phyloP scores from a whole-genome alignment of 2,888 invertebrate genomes.

The Pterostichus niger region DNA sequence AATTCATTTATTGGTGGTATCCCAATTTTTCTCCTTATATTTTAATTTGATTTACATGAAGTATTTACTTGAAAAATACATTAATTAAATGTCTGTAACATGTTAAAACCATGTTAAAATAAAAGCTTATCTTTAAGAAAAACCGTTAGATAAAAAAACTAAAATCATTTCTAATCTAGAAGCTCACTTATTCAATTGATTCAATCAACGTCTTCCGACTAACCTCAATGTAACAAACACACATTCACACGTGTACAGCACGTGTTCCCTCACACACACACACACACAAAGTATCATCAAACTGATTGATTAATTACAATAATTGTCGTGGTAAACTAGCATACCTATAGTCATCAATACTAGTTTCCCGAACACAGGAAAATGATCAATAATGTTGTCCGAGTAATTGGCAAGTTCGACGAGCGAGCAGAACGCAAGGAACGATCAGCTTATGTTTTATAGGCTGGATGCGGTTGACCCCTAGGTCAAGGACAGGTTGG shows the following conservation, averaged over 20 bases:
- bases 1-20: too few relatives aligned
- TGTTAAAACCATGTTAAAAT: too few relatives aligned
- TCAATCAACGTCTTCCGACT: not conserved
- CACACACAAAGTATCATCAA: not conserved
- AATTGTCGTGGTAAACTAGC: not conserved
- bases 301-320: slow-evolving; percentile 35
- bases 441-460: slow-evolving; percentile 12
- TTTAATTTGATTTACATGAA: too few relatives aligned
- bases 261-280: not conserved
- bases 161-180: too few relatives aligned
- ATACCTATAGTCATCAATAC: not conserved
- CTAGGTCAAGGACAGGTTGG: slow-evolving; percentile 2
- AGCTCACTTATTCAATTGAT: too few relatives aligned
- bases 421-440: slow-evolving; percentile 4
- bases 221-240: not conserved
- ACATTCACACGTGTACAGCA: not conserved
- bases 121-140: too few relatives aligned
- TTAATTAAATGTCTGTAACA: too few relatives aligned
- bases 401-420: slow-evolving; percentile 32
- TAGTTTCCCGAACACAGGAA: not conserved
- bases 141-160: too few relatives aligned
- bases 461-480: slow-evolving; percentile 1
- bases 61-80: too few relatives aligned
- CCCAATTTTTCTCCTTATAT: too few relatives aligned
- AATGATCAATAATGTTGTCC: slow-evolving; percentile 5